Percentiles rank a stretch among this genome's conserved stretches.
Evolutionary conservation across 2,888 invertebrate species (phyloP).

Genomic region (Peribatodes rhomboidaria): DNA sequence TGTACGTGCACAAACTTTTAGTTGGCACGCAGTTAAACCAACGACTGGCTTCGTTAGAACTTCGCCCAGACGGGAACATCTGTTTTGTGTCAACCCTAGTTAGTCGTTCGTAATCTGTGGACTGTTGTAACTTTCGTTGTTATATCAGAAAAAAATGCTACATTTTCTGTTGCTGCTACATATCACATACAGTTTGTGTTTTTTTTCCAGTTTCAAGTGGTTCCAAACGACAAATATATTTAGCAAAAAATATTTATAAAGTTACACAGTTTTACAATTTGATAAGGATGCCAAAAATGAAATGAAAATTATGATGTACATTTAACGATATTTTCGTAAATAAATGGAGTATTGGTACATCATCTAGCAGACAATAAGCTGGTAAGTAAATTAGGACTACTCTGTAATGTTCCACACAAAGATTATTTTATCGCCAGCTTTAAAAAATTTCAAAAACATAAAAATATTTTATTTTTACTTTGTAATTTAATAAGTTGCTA

Average conservation of each 20-base stretch:
- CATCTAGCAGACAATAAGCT: not conserved
- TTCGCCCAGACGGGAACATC: slow-evolving; percentile 45
- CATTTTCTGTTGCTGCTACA: not conserved
- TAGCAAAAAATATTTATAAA: too few species aligned
- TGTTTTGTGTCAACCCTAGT: slow-evolving; percentile 46
- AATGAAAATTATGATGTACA: too few species aligned
- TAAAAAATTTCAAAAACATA: slow-evolving; percentile 7
- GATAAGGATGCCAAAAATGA: too few species aligned
- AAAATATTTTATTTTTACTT: slow-evolving; percentile 15
- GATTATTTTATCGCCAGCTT: slow-evolving; percentile 9
- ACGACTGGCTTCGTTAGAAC: slow-evolving; percentile 40
- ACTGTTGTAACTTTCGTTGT: slow-evolving; percentile 1
- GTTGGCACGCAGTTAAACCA: slow-evolving; percentile 41
- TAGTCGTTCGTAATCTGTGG: slow-evolving; percentile 28
- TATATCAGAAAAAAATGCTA: not conserved
- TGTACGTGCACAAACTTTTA: slow-evolving; percentile 41
- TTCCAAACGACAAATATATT: too few species aligned
- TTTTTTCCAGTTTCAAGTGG: too few species aligned
- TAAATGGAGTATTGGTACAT: too few species aligned
- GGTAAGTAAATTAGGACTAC: not conserved
- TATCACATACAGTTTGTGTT: not conserved
- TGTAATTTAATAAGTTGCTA: slow-evolving; percentile 9
- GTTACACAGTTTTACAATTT: too few species aligned
- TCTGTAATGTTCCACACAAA: too few species aligned
- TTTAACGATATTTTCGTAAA: too few species aligned